phyloP scores from a whole-genome alignment of 2,113 vertebrate species.

The Panthera leo region DNA sequence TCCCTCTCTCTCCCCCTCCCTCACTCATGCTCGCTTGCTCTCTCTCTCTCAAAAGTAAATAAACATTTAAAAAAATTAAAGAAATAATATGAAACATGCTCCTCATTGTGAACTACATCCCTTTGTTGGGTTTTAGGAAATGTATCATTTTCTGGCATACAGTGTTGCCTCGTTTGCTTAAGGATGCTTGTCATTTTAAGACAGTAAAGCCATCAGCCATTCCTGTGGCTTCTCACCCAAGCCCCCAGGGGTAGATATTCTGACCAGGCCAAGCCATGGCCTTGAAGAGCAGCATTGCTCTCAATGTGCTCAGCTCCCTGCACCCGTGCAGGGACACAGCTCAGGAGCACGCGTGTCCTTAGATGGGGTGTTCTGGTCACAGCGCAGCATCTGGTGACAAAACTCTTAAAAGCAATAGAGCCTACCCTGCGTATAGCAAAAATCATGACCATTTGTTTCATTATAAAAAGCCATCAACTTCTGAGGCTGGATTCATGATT shows the following conservation, averaged over 20 bases:
- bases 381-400: neutral
- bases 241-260: neutral
- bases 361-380: neutral
- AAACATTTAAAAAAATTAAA: too few relatives aligned
- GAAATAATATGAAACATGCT: neutral
- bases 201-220: neutral
- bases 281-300: neutral
- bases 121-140: neutral
- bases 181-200: neutral
- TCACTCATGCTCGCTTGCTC: rapidly evolving
- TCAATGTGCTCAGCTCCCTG: rapidly evolving
- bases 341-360: neutral
- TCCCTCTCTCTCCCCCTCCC: too few relatives aligned
- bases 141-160: neutral
- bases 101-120: neutral
- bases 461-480: neutral
- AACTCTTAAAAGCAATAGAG: neutral
- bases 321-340: neutral
- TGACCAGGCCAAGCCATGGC: neutral
- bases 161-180: neutral
- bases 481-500: neutral
- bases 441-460: neutral
- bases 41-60: too few relatives aligned
- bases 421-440: rapidly evolving
- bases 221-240: neutral